Evolutionary conservation across 1,140 invertebrate species (phyloP), one percentile per base, ranked within the genome.

Genomic region (Sycobia sp.): DNA sequence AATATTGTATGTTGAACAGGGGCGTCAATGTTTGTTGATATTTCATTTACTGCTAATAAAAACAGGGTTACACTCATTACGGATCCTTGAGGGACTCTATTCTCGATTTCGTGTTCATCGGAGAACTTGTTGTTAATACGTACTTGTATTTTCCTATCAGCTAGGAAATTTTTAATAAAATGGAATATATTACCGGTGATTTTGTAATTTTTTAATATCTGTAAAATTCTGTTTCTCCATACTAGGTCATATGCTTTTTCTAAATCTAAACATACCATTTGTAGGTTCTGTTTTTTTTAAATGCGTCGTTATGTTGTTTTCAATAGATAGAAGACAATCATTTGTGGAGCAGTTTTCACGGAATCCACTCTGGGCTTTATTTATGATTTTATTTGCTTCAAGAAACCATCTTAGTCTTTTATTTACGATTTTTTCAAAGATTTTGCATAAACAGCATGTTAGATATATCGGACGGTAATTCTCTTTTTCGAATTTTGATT

Each of bases 361-460:
- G 46, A 77, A 67, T 7, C 54, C 67, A 53, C 38, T 60, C 50
- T 71, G 66, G 3, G 11, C 16, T 11, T 32, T 18, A 11, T 41
- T 38, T 0, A 77, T 58, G 14, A 68, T 50, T 7, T 69, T 54
- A 2, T 63, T 67, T 27, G 66, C 46, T 36, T 71, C 50, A 1
- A 67, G 62, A 11, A 18, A 54, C n/a, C 29, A 39, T 38, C 36
- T 23, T 0, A 72, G 58, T 43, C 68, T 63, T 8, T 34, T 10
- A 29, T 68, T 60, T n/a, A 71, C 66, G 1, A 73, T 69, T 64
- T 62, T 73, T 69, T 78, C 75, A 14, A 68, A 47, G 11, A 73
- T 22, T 66, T 79, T 77, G 10, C 67, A 63, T 14, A 76, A n/a
- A 16, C 49, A 68, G n/a, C 51, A 66, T 1, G 60, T 66, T 18